phyloP scores from a whole-genome alignment of 2,113 vertebrate genomes.

The Jaculus jaculus region DNA sequence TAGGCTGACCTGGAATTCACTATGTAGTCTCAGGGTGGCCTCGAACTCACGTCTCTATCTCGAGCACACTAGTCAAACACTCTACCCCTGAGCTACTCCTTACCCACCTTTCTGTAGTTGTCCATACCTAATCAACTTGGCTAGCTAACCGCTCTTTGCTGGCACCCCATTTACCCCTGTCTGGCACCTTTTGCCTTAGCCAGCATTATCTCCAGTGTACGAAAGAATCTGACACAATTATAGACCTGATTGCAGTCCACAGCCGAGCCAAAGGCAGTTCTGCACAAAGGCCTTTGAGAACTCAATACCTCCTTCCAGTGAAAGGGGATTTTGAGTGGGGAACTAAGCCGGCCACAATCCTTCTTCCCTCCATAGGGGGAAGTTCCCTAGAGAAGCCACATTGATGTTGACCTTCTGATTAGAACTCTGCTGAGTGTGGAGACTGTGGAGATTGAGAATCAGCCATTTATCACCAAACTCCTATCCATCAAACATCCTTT shows the following conservation, averaged over 20 bases:
- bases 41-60: too few relatives aligned
- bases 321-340: background rate
- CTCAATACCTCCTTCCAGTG: background rate
- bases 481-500: background rate
- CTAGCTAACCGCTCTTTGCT: background rate
- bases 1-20: too few relatives aligned
- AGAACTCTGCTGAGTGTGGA: background rate
- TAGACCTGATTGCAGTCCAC: background rate
- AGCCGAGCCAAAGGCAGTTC: background rate
- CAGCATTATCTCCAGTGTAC: background rate
- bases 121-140: background rate
- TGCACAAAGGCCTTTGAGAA: background rate
- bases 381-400: background rate
- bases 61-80: background rate
- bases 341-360: background rate
- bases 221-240: background rate
- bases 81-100: too few relatives aligned
- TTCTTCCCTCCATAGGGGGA: background rate
- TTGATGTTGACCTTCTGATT: background rate
- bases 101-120: background rate
- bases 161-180: background rate
- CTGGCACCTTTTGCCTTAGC: background rate
- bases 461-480: background rate
- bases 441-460: background rate
- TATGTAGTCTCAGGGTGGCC: too few relatives aligned